phyloP scores from a whole-genome alignment of 2,797 vertebrate genomes.

The Yasuhikotakia modesta region DNA sequence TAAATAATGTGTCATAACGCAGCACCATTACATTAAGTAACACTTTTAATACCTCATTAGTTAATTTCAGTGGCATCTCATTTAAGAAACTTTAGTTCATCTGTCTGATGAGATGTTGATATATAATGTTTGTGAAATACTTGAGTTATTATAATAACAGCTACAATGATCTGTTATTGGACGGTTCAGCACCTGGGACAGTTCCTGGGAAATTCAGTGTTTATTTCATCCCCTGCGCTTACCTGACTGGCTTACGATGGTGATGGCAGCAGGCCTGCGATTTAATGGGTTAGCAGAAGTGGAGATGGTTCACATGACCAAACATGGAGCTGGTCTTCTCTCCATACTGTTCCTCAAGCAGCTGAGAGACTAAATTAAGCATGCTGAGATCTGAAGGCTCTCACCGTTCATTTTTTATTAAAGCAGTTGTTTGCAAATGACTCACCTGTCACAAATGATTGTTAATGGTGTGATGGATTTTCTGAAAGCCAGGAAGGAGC shows the following conservation, averaged over 20 bases:
- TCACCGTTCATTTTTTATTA: background rate
- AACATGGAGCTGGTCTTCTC: slow-evolving; percentile 71
- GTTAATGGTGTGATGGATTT: slow-evolving; percentile 16
- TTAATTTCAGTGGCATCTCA: too few relatives aligned
- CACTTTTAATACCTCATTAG: too few relatives aligned
- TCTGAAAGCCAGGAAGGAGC: background rate
- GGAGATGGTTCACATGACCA: slow-evolving; percentile 75
- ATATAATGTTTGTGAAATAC: too few relatives aligned
- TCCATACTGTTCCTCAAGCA: slow-evolving; percentile 50
- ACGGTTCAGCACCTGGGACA: slow-evolving; percentile 70
- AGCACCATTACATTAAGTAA: too few relatives aligned
- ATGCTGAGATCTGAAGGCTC: slow-evolving; percentile 47
- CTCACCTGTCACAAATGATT: background rate
- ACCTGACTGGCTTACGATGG: slow-evolving; percentile 57
- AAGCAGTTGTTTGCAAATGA: background rate
- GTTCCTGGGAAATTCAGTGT: slow-evolving; percentile 15
- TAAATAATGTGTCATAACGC: too few relatives aligned
- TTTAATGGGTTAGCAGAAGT: slow-evolving; percentile 72
- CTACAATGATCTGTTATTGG: slow-evolving; percentile 5
- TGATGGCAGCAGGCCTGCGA: slow-evolving; percentile 43
- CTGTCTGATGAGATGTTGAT: too few relatives aligned
- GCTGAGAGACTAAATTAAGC: slow-evolving; percentile 66
- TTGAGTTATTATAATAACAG: too few relatives aligned
- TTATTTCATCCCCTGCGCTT: background rate
- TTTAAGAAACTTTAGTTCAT: too few relatives aligned